Evolutionary conservation across 2,113 vertebrate species (phyloP), one percentile per base, ranked within the genome.

Genomic region (Protomyctophum bolini): DNA sequence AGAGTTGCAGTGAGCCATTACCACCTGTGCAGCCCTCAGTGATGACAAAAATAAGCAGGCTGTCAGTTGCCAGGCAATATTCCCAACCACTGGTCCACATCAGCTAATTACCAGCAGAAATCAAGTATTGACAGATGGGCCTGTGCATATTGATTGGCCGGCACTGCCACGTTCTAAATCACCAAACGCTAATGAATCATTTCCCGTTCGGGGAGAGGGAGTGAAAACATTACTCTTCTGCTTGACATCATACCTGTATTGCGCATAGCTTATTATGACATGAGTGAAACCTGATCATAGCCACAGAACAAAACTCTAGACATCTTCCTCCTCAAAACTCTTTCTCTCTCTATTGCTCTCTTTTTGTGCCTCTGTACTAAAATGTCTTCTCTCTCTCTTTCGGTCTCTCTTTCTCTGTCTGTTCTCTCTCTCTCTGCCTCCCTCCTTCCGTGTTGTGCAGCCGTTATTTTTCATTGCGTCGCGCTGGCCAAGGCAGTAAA

Each of bases 41-140:
- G 87, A 87, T 89, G 88, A 89, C 84, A 89, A 86, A 90, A 88
- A 90, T 84, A 91, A 87, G 74, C 81, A 80, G 88, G 81, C 87
- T 89, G 87, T 92, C 84, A 87, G 84, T 92, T 90, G 87, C 88
- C 86, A 88, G 86, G 87, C 91, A 89, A 89, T 91, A 90, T 86
- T 87, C 87, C 82, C 88, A 86, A 91, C 82, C 84, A 85, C 90
- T 90, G 83, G 89, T 83, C 85, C 89, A 90, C 87, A 93, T 91
- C 90, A 90, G 91, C 92, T 93, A 92, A 93, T 92, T 92, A 91
- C 89, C 87, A 87, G 83, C 87, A 90, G 90, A 91, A 91, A 90
- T 90, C 88, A 89, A 72, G 65, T 91, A 93, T 92, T 92, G 90
- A 91, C 90, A 93, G 87, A 88, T 86, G 89, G 88, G 89, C 79